Evolutionary conservation across 2,888 invertebrate genomes (phyloP).

Genomic region (Periphyllus acericola): DNA sequence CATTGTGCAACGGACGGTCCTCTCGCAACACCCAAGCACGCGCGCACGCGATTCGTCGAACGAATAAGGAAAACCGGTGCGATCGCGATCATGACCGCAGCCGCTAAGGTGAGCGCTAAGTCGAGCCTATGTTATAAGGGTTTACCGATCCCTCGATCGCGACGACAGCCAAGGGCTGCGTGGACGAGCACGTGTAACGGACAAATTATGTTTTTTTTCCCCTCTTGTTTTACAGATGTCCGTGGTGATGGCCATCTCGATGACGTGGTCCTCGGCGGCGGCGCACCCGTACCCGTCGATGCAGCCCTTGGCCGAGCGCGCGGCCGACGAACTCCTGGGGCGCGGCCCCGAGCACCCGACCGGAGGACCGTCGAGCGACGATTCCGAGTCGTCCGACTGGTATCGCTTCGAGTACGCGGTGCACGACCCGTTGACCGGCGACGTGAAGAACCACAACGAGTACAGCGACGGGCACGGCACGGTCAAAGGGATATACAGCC

Average conservation of each 20-base stretch:
- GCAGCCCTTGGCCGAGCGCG: not conserved
- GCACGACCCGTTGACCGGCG: not conserved
- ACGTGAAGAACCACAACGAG: slow-evolving; percentile 9
- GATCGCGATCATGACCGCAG: too few species aligned
- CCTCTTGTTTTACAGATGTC: not conserved
- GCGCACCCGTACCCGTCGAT: too few species aligned
- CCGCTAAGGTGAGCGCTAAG: too few species aligned
- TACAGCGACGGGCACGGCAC: slow-evolving; percentile 38
- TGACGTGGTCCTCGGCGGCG: too few species aligned
- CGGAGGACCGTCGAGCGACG: not conserved
- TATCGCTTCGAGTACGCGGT: slow-evolving; percentile 11
- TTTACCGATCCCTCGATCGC: not conserved
- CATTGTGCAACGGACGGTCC: too few species aligned
- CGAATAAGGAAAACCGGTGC: too few species aligned
- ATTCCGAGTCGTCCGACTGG: not conserved
- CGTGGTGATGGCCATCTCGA: not conserved
- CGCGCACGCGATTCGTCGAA: too few species aligned
- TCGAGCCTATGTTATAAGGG: not conserved
- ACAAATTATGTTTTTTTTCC: too few species aligned
- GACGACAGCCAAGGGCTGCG: not conserved
- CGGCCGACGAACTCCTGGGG: not conserved
- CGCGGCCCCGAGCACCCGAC: too few species aligned
- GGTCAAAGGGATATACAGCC: slow-evolving; percentile 38
- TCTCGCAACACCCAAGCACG: too few species aligned
- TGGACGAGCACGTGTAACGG: too few species aligned